phyloP scores from a whole-genome alignment of 2,113 vertebrate species.

The Tor tambroides region DNA sequence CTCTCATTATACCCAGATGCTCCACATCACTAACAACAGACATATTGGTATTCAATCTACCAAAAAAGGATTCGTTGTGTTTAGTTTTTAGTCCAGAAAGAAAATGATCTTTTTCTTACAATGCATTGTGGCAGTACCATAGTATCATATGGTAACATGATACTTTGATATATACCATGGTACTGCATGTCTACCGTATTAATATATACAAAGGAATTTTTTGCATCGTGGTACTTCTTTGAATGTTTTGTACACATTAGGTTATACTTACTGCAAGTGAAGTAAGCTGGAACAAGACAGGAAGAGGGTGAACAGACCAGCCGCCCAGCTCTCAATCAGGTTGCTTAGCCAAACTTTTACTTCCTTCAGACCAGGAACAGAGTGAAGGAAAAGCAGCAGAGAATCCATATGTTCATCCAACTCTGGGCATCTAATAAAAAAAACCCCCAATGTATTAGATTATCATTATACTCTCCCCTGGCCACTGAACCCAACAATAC shows the following conservation, averaged over 20 bases:
- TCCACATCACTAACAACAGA: neutral
- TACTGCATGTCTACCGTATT: neutral
- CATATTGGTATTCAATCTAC: conserved; percentile 8
- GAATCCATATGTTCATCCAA: neutral
- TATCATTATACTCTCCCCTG: neutral
- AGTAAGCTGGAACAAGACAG: conserved; percentile 30
- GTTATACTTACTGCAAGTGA: conserved; percentile 12
- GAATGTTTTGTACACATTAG: neutral
- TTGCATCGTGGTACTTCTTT: neutral
- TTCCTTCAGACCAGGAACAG: conserved; percentile 16
- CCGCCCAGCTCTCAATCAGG: conserved; percentile 25
- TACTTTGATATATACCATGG: too few species aligned
- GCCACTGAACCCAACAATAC: too few species aligned
- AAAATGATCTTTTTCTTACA: neutral
- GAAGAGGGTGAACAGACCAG: conserved; percentile 19
- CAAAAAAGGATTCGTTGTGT: neutral
- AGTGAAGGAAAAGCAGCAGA: neutral
- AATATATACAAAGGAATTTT: neutral
- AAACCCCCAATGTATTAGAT: neutral
- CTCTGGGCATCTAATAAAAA: neutral
- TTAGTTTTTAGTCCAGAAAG: neutral
- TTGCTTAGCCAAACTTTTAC: neutral
- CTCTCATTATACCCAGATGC: conserved; percentile 23
- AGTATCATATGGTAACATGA: too few species aligned
- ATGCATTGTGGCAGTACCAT: neutral